A percentile compares a stretch with the other conserved stretches of the same genome.
These are phyloP conservation scores for Amphibalanus amphitrite DNA, from an alignment of 1,140 invertebrate species.

Conservation along the genomic window DNA sequence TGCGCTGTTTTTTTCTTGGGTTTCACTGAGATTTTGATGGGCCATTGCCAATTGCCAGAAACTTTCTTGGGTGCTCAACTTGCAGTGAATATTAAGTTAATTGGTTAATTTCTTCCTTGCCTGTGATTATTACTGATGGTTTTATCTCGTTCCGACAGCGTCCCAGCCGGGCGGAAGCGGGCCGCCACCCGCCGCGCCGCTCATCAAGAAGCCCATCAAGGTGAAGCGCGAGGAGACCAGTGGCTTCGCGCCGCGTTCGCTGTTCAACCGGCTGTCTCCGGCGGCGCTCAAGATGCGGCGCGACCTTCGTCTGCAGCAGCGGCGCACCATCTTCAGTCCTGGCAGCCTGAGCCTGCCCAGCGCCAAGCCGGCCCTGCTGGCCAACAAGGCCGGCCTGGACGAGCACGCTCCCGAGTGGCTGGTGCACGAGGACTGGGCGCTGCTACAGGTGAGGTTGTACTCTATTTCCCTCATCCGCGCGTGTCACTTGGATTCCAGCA, in stretches of 20 bases:
- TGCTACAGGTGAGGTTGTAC: constrained; percentile 38
- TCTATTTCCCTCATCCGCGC: neutral
- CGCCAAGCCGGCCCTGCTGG: constrained; percentile 36
- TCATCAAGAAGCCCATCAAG: constrained; percentile 28
- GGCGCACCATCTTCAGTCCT: constrained; percentile 16
- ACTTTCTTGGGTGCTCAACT: too few species aligned
- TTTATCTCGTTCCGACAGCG: constrained; percentile 4
- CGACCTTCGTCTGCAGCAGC: constrained; percentile 56
- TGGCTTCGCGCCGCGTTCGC: constrained; percentile 55
- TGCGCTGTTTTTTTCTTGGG: too few species aligned
- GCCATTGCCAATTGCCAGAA: too few species aligned
- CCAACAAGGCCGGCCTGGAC: constrained; percentile 22
- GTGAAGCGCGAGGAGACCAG: constrained; percentile 50
- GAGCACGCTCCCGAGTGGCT: constrained; percentile 64
- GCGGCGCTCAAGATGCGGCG: constrained; percentile 54
- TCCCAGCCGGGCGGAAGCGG: neutral
- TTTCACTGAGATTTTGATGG: too few species aligned
- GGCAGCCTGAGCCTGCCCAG: constrained; percentile 22
- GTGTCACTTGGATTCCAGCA: too few species aligned
- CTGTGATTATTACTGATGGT: too few species aligned
- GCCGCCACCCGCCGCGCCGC: neutral
- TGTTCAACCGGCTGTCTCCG: constrained; percentile 71
- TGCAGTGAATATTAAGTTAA: too few species aligned
- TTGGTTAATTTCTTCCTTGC: too few species aligned
- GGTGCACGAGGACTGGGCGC: constrained; percentile 71